These are phyloP conservation scores for Ochropacha duplaris DNA, from an alignment of 2,888 invertebrate species.

Conservation along the genomic window DNA sequence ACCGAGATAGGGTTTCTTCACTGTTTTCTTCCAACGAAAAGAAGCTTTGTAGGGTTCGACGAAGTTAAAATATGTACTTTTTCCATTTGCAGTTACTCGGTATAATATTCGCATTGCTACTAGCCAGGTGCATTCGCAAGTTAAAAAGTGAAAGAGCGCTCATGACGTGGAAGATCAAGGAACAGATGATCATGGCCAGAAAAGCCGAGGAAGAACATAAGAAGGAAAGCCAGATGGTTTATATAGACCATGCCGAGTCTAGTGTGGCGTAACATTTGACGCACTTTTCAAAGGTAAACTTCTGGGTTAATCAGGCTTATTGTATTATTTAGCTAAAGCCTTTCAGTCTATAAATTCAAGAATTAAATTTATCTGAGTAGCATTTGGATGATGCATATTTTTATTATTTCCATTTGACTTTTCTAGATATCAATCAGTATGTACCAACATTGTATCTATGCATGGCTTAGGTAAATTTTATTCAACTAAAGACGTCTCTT, in stretches of 20 bases:
- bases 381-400: background rate
- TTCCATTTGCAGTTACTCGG: conserved; percentile 87
- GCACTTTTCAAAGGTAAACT: background rate
- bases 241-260: conserved; percentile 46
- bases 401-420: too few relatives aligned
- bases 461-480: too few relatives aligned
- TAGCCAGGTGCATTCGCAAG: conserved; percentile 92
- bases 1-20: too few relatives aligned
- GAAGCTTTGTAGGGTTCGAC: too few relatives aligned
- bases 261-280: conserved; percentile 37
- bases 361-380: too few relatives aligned
- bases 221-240: conserved; percentile 39
- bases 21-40: too few relatives aligned
- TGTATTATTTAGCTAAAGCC: too few relatives aligned
- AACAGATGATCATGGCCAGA: conserved; percentile 74
- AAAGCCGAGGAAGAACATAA: conserved; percentile 44
- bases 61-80: too few relatives aligned
- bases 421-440: too few relatives aligned
- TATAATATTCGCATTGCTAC: conserved; percentile 92
- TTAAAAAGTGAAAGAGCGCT: conserved; percentile 87
- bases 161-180: conserved; percentile 85
- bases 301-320: background rate
- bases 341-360: too few relatives aligned
- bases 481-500: too few relatives aligned
- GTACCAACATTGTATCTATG: too few relatives aligned